These are phyloP conservation scores for Hanleya hanleyi DNA, from an alignment of 2,888 invertebrate genomes.

Conservation along the genomic window DNA sequence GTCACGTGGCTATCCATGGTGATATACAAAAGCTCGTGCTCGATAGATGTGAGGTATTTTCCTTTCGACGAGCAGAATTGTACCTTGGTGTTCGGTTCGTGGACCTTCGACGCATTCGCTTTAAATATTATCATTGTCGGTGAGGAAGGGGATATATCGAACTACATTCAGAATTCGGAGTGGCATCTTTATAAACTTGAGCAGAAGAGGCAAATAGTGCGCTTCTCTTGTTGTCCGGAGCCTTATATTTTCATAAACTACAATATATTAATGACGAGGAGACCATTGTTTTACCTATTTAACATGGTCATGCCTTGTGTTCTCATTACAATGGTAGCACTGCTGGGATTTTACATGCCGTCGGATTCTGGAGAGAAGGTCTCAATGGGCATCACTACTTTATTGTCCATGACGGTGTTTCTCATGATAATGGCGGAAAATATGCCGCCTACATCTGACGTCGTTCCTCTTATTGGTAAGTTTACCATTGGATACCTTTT, in stretches of 20 bases:
- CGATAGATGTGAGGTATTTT: slow-evolving; percentile 77
- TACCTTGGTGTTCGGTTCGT: slow-evolving; percentile 76
- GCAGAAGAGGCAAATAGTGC: slow-evolving; percentile 76
- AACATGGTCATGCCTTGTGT: slow-evolving; percentile 77
- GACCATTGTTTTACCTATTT: slow-evolving; percentile 77
- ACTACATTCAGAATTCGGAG: slow-evolving; percentile 94
- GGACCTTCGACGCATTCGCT: slow-evolving; percentile 76
- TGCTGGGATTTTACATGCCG: slow-evolving; percentile 78
- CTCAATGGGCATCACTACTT: slow-evolving; percentile 76
- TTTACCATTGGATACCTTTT: no score
- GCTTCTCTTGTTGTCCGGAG: slow-evolving; percentile 75
- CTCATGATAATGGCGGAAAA: slow-evolving; percentile 77
- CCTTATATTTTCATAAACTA: slow-evolving; percentile 76
- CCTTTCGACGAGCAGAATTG: slow-evolving; percentile 78
- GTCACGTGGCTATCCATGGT: slow-evolving; percentile 77
- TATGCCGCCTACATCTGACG: slow-evolving; percentile 78
- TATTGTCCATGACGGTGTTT: slow-evolving; percentile 77
- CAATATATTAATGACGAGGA: slow-evolving; percentile 74
- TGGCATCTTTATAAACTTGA: slow-evolving; percentile 81
- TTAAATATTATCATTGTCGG: slow-evolving; percentile 72
- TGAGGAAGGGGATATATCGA: slow-evolving; percentile 87
- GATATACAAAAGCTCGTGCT: slow-evolving; percentile 76
- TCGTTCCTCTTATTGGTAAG: slow-evolving; percentile 77
- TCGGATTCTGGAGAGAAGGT: slow-evolving; percentile 76
- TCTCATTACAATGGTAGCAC: slow-evolving; percentile 76